Evolutionary conservation across 2,888 invertebrate species (phyloP).

Genomic region (Baccha elongata): DNA sequence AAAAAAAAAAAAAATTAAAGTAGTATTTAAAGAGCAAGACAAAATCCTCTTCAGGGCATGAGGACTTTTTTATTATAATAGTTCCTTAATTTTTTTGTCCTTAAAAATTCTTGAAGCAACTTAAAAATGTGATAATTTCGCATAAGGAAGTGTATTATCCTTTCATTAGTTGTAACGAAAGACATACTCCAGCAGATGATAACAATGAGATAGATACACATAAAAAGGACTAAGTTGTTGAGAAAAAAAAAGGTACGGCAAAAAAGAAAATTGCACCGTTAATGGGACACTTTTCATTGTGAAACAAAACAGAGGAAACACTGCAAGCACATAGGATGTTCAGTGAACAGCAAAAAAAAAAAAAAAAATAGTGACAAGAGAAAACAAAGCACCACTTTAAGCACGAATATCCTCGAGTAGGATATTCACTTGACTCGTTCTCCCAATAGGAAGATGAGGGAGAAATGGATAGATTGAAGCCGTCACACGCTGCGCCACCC

Average conservation of each 20-base stretch:
- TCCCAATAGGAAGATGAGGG: conserved; percentile 39
- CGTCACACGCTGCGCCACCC: conserved; percentile 16
- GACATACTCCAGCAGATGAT: conserved; percentile 37
- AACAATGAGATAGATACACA: conserved; percentile 21
- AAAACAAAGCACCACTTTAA: conserved; percentile 68
- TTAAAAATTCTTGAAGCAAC: conserved; percentile 27
- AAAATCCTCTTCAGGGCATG: conserved; percentile 2
- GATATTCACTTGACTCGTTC: conserved; percentile 70
- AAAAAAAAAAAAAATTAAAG: neutral
- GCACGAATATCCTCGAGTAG: conserved; percentile 70
- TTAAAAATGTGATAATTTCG: conserved; percentile 69
- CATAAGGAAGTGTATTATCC: conserved; percentile 73
- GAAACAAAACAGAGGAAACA: conserved; percentile 14
- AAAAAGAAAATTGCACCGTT: conserved; percentile 57
- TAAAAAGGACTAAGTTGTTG: conserved; percentile 13
- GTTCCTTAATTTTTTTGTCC: neutral
- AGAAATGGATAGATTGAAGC: conserved; percentile 12
- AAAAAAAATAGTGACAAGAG: conserved; percentile 14
- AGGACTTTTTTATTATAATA: conserved; percentile 32
- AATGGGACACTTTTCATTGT: conserved; percentile 65
- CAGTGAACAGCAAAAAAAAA: neutral
- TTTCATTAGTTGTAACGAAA: conserved; percentile 68
- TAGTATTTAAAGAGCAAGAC: conserved; percentile 5
- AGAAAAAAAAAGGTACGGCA: neutral
- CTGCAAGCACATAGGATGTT: conserved; percentile 11